Conservation (phyloP, 2,888 invertebrate genomes). For the Epicampocera succincta region DNA sequence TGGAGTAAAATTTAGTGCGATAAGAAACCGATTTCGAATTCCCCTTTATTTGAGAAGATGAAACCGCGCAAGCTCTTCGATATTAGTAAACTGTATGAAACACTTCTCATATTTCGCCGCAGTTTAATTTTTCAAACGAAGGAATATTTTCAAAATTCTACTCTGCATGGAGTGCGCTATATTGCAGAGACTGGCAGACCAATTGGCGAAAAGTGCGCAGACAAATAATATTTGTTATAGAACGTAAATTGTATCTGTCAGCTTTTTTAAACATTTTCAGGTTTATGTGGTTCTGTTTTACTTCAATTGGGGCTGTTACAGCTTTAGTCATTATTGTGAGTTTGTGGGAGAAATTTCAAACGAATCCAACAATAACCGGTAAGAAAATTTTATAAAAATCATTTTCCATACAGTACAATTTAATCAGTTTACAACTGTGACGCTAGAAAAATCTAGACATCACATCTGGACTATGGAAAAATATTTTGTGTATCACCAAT, state of each 20-base stretch:
- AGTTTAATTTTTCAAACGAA: slow-evolving; percentile 88
- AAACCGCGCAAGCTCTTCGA: slow-evolving; percentile 73
- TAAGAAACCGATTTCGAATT: not conserved
- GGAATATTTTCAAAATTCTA: slow-evolving; percentile 89
- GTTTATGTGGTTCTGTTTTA: slow-evolving; percentile 91
- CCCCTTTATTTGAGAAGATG: slow-evolving; percentile 70
- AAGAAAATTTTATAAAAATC: not conserved
- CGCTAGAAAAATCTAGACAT: no score
- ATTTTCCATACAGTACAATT: not conserved
- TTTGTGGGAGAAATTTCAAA: slow-evolving; percentile 92
- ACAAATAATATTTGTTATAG: not conserved
- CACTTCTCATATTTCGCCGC: slow-evolving; percentile 82
- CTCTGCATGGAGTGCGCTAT: slow-evolving; percentile 90
- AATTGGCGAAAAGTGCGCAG: slow-evolving; percentile 88
- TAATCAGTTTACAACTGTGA: no score
- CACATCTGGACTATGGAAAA: no score
- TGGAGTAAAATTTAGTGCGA: no score
- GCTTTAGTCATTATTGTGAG: slow-evolving; percentile 89
- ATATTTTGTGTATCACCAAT: no score
- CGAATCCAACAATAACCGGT: slow-evolving; percentile 91
- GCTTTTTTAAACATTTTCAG: slow-evolving; percentile 80
- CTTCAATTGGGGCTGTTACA: slow-evolving; percentile 86
- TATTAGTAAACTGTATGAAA: slow-evolving; percentile 70
- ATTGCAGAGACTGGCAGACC: slow-evolving; percentile 89
- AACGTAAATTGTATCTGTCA: not conserved